These are phyloP conservation scores for Chymomyza fuscimana DNA, from an alignment of 2,888 invertebrate species.

Conservation along the genomic window DNA sequence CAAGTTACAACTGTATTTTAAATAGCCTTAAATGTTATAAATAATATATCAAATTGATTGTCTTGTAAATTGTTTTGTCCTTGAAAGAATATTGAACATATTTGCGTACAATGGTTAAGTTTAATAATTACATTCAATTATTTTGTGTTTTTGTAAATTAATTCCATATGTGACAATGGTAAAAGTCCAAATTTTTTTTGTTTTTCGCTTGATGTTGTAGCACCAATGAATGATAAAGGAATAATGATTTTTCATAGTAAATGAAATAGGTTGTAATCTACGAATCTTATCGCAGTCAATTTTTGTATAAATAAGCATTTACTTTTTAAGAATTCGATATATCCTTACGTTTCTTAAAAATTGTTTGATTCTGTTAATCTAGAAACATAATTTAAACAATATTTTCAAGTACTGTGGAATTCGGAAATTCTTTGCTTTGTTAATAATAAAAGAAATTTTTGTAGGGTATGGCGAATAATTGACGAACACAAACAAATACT, in stretches of 20 bases:
- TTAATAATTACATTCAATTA: conserved; percentile 10
- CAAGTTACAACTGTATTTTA: not conserved
- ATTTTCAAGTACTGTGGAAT: no score
- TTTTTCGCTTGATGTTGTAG: conserved; percentile 27
- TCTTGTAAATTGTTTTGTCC: conserved; percentile 71
- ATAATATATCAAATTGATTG: conserved; percentile 53
- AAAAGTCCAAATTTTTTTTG: not conserved
- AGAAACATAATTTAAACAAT: no score
- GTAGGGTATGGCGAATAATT: no score
- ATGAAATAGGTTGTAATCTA: no score
- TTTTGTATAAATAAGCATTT: no score
- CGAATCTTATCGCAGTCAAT: no score
- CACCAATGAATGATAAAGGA: not conserved
- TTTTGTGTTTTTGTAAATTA: conserved; percentile 14
- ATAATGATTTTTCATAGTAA: not conserved
- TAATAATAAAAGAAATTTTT: no score
- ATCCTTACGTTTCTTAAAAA: no score
- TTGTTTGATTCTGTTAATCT: no score
- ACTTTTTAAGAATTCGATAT: no score
- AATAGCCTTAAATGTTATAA: conserved; percentile 59
- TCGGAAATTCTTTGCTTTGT: no score
- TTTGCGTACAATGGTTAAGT: conserved; percentile 20
- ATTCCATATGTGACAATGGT: conserved; percentile 6
- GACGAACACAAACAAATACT: no score
- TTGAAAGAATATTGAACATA: conserved; percentile 33